These are phyloP conservation scores for Sinocyclocheilus rhinocerous DNA, from an alignment of 2,113 vertebrate species.

Conservation along the genomic window DNA sequence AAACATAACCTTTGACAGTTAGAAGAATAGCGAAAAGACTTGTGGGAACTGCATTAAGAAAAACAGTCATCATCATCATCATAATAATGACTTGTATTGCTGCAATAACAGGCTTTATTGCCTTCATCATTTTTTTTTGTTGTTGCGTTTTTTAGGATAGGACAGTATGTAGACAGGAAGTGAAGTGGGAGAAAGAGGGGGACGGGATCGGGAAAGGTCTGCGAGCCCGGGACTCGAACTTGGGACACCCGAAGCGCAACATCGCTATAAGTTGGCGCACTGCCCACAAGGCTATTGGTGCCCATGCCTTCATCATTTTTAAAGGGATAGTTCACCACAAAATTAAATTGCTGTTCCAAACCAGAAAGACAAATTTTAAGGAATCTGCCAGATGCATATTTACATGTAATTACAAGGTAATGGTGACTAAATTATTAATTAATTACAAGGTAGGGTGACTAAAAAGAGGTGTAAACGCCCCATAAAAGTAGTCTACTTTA, in stretches of 20 bases:
- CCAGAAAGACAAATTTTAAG: no score
- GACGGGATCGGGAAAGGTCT: no score
- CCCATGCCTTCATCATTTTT: background rate
- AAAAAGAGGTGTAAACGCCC: background rate
- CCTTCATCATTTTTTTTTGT: background rate
- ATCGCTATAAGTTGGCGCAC: no score
- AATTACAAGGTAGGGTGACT: background rate
- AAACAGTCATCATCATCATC: conserved; percentile 25
- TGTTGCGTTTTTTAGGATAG: no score
- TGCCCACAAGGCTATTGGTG: no score
- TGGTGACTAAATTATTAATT: no score
- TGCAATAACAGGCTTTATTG: conserved; percentile 11
- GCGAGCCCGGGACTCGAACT: no score
- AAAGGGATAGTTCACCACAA: background rate
- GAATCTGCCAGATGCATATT: background rate
- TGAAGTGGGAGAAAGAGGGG: no score
- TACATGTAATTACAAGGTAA: background rate
- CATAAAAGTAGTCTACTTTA: background rate
- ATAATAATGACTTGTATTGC: conserved; percentile 6
- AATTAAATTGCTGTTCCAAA: background rate
- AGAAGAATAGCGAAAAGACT: background rate
- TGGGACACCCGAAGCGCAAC: no score
- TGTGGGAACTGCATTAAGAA: background rate
- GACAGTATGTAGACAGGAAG: no score
- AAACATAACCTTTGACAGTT: background rate